A percentile compares a stretch with the other conserved stretches of the same genome.
phyloP scores from a whole-genome alignment of 2,888 invertebrate species.

The Micoletzkya japonica region DNA sequence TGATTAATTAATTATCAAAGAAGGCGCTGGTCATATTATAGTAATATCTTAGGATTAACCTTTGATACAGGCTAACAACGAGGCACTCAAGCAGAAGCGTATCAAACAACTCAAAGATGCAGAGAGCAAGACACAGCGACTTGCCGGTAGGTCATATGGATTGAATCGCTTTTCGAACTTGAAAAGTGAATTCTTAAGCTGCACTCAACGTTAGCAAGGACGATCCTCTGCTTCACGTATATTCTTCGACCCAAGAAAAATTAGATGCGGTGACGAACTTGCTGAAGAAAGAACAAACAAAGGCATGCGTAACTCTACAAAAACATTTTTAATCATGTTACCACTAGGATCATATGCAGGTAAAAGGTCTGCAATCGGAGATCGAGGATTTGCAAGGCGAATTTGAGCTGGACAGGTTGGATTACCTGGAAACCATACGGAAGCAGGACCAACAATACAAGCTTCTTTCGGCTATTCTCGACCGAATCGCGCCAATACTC shows the following conservation, averaged over 20 bases:
- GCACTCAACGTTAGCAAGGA: constrained; percentile 70
- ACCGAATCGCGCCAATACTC: background rate
- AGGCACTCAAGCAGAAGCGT: constrained; percentile 75
- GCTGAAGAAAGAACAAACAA: constrained; percentile 73
- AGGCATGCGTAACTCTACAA: constrained; percentile 65
- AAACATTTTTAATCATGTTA: too few relatives aligned
- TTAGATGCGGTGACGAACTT: constrained; percentile 76
- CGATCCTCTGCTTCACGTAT: constrained; percentile 77
- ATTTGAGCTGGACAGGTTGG: constrained; percentile 80
- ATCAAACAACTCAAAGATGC: constrained; percentile 75
- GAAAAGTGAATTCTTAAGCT: constrained; percentile 32
- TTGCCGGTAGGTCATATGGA: constrained; percentile 61
- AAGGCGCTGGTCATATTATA: too few relatives aligned
- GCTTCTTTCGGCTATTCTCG: background rate
- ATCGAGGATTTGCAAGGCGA: constrained; percentile 79
- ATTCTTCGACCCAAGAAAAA: constrained; percentile 79
- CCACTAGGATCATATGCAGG: constrained; percentile 64
- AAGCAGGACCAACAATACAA: constrained; percentile 71
- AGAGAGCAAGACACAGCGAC: constrained; percentile 68
- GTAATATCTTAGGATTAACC: too few relatives aligned
- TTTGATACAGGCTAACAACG: constrained; percentile 74
- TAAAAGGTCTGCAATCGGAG: constrained; percentile 75
- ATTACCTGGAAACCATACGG: constrained; percentile 80
- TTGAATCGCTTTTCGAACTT: background rate
- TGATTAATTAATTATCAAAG: too few relatives aligned